Percentiles rank a stretch among this genome's conserved stretches.
phyloP scores from a whole-genome alignment of 2,797 vertebrate species.

The Arrhamphus sclerolepis region DNA sequence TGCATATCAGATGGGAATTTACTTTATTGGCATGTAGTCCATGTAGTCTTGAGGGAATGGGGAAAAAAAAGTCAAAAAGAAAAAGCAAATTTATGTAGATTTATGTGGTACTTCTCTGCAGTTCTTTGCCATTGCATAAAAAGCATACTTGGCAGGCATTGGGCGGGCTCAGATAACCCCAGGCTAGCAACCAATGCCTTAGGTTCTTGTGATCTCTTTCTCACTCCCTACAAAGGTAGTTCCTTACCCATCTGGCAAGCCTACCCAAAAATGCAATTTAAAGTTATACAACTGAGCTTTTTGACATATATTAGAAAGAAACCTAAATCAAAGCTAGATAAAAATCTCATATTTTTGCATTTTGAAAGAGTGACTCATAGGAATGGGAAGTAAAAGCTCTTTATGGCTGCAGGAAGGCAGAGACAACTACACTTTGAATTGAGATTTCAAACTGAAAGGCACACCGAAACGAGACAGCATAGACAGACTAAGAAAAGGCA shows the following conservation, averaged over 20 bases:
- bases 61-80: constrained; percentile 14
- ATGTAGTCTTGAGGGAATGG: neutral
- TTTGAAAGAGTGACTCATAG: neutral
- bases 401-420: constrained; percentile 9
- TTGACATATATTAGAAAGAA: constrained; percentile 12
- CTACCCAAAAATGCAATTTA: constrained; percentile 22
- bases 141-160: constrained; percentile 46
- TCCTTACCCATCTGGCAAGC: constrained; percentile 28
- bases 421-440: constrained; percentile 13
- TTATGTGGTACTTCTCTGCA: constrained; percentile 22
- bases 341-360: neutral
- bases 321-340: neutral
- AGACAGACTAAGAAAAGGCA: constrained; percentile 16
- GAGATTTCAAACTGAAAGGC: constrained; percentile 11
- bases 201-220: constrained; percentile 31
- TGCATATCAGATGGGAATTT: constrained; percentile 7
- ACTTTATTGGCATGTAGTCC: constrained; percentile 8
- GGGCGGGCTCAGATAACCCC: constrained; percentile 38
- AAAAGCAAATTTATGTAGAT: constrained; percentile 14
- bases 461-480: constrained; percentile 14
- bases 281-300: constrained; percentile 20
- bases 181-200: constrained; percentile 44
- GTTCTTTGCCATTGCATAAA: constrained; percentile 33
- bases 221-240: constrained; percentile 14
- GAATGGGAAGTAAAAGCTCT: neutral